Evolutionary conservation across 2,797 vertebrate genomes (phyloP).

Genomic region (Cryptoblepharus egeriae): DNA sequence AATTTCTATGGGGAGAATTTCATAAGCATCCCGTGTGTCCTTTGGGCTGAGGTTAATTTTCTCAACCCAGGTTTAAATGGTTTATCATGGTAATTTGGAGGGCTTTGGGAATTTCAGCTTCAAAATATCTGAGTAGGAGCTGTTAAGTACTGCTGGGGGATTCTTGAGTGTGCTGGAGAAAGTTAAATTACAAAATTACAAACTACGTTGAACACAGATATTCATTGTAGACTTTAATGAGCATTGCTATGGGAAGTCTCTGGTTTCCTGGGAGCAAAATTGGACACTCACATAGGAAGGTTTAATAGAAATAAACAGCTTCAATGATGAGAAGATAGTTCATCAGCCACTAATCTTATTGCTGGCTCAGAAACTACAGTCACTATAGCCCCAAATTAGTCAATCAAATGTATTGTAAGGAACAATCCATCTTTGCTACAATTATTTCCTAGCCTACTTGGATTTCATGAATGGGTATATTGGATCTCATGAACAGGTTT

Average conservation of each 20-base stretch:
- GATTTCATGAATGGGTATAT: too few relatives aligned
- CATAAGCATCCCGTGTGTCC: neutral
- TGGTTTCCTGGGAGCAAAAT: neutral
- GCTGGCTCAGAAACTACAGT: neutral
- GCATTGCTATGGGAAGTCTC: neutral
- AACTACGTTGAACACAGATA: neutral
- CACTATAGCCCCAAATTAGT: neutral
- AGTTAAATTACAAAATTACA: neutral
- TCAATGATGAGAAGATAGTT: neutral
- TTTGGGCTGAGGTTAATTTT: neutral
- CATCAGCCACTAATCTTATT: neutral
- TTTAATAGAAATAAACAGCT: neutral
- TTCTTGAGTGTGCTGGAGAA: neutral
- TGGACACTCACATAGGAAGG: neutral
- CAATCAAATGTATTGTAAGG: neutral
- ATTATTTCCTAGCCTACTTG: neutral
- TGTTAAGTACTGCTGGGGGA: neutral
- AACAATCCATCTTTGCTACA: neutral
- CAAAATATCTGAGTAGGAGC: neutral
- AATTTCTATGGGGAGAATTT: too few relatives aligned
- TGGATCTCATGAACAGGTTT: too few relatives aligned
- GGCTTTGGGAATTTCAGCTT: neutral
- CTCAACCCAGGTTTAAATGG: neutral
- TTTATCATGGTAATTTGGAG: too few relatives aligned
- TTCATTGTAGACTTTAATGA: neutral